Base-by-base conservation (phyloP, 1,140 invertebrate species). In the Teleogryllus occipitalis region DNA sequence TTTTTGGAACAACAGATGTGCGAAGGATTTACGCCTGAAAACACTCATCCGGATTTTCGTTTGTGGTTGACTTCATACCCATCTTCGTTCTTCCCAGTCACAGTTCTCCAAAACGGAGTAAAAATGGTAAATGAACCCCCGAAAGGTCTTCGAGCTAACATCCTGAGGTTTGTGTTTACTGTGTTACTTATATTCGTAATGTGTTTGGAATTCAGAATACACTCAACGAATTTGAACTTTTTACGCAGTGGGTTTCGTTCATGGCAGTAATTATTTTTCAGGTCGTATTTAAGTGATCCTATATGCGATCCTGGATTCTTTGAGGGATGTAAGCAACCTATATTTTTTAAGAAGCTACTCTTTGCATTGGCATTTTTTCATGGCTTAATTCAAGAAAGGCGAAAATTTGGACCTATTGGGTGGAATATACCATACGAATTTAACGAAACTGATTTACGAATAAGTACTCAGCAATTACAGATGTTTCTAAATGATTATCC, bases 71-170 rank as follows among this genome's bases (percentile, higher is more conserved):
- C 97, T 0, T 97, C 96, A 73, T 98, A 98, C 84, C 96, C 97
- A 0, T 93, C 92, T 0, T 92, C 95, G n/a, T 90, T 95, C 84
- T 98, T 99, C 85, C 97, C 97, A 0, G 94, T 97, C 0, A 90
- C 94, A 15, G 92, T 99, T 12, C 87, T 98, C 47, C 95, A 98
- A 86, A 97, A 97, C 83, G 94, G 96, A 48, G 93, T 98, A 0
- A 99, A 98, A 88, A 98, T 98, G 92, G 97, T 96, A 0, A 97
- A 97, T 85, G 97, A 98, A 86, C 95, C 96, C 0, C 97, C 97
- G 0, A 93, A 94, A 87, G 93, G 93, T 48, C 85, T 96, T 15
- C 86, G 91, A 75, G 92, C 92, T 0, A 95, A 95, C 84, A 85
- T 88, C 15, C 89, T 93, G 7, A 85, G 90, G 0, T 89, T n/a